Evolutionary conservation across 1,140 invertebrate genomes (phyloP).

Genomic region (Lysiphlebus fabarum): DNA sequence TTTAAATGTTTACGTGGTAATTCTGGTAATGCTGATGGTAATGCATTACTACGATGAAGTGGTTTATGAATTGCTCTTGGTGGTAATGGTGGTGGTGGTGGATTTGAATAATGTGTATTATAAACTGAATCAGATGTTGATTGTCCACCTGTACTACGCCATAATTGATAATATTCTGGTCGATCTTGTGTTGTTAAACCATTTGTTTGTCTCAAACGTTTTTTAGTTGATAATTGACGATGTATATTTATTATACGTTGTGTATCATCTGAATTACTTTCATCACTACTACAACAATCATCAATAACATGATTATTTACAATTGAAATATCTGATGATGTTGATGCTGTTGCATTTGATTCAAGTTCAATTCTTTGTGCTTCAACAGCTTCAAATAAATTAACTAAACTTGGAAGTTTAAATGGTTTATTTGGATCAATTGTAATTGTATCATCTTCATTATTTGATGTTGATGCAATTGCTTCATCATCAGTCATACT

Average conservation of each 20-base stretch:
- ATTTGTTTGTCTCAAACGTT: slow-evolving; percentile 33
- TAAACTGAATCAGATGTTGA: slow-evolving; percentile 40
- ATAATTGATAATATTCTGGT: slow-evolving; percentile 51
- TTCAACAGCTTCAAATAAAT: slow-evolving; percentile 41
- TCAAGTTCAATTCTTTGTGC: slow-evolving; percentile 41
- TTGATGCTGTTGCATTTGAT: slow-evolving; percentile 37
- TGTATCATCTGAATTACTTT: slow-evolving; percentile 50
- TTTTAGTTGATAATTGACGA: slow-evolving; percentile 32
- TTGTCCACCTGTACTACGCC: slow-evolving; percentile 50
- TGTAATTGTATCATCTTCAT: neutral
- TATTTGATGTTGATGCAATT: neutral
- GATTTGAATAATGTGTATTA: slow-evolving; percentile 36
- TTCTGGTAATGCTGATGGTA: slow-evolving; percentile 48
- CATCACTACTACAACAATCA: slow-evolving; percentile 42
- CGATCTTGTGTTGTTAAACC: slow-evolving; percentile 38
- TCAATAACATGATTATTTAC: slow-evolving; percentile 31
- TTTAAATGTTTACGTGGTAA: slow-evolving; percentile 55
- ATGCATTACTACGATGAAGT: slow-evolving; percentile 62
- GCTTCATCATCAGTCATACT: slow-evolving; percentile 15
- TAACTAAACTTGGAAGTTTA: slow-evolving; percentile 45
- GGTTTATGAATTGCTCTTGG: slow-evolving; percentile 60
- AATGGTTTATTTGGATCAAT: slow-evolving; percentile 22
- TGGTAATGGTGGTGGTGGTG: slow-evolving; percentile 55
- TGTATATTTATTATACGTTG: slow-evolving; percentile 37
- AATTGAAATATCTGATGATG: slow-evolving; percentile 25